Evolutionary conservation across 2,888 invertebrate species (phyloP).

Genomic region (Parnassius smintheus): DNA sequence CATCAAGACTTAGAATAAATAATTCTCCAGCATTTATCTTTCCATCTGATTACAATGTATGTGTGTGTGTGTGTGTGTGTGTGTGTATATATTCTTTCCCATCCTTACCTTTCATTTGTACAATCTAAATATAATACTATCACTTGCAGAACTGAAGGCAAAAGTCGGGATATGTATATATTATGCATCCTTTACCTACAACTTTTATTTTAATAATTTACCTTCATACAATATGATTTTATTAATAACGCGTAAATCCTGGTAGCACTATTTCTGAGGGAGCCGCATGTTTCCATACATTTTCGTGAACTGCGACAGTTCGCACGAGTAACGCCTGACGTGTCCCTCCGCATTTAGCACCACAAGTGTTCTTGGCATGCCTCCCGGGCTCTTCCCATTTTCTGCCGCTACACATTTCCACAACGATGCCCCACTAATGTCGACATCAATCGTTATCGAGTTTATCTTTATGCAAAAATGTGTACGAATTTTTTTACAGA

Average conservation of each 20-base stretch:
- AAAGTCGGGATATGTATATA: no score
- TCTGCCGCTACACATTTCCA: conserved; percentile 41
- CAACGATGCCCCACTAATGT: conserved; percentile 22
- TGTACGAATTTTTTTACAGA: conserved; percentile 5
- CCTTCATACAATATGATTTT: no score
- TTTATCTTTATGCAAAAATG: conserved; percentile 7
- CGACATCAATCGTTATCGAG: conserved; percentile 24
- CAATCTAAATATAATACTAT: no score
- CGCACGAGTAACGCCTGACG: conserved; percentile 52
- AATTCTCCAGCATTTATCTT: no score
- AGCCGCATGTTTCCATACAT: conserved; percentile 25
- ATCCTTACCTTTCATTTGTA: no score
- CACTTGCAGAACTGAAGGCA: no score
- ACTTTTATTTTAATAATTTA: no score
- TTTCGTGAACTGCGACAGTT: conserved; percentile 44
- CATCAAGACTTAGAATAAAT: no score
- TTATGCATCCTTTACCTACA: no score
- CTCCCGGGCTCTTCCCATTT: conserved; percentile 61
- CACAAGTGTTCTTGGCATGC: conserved; percentile 59
- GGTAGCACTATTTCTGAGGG: conserved; percentile 31
- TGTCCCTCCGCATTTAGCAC: conserved; percentile 65
- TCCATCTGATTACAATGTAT: no score
- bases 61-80: no score
- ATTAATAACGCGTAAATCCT: conserved; percentile 13
- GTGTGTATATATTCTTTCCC: no score